Conservation (phyloP, 2,888 invertebrate genomes). For the Synergus umbraculus region DNA sequence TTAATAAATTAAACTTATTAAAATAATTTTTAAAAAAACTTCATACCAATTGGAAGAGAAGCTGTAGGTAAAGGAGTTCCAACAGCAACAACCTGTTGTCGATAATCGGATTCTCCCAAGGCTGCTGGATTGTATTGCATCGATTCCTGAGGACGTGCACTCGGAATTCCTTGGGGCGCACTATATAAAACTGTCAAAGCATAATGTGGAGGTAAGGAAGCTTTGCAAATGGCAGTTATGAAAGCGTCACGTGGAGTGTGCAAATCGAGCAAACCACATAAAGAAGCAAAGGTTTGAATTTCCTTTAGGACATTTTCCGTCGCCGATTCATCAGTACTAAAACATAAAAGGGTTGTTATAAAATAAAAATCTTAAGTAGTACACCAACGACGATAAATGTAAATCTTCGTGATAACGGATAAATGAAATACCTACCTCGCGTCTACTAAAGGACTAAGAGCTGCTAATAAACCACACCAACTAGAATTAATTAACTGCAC, state of each 20-base stretch:
- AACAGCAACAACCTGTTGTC: slow-evolving; percentile 97
- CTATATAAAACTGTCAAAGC: slow-evolving; percentile 91
- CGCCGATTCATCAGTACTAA: slow-evolving; percentile 92
- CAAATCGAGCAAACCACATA: slow-evolving; percentile 91
- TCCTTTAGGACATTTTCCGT: slow-evolving; percentile 95
- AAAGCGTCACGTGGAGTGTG: slow-evolving; percentile 94
- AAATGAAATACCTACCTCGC: slow-evolving; percentile 81
- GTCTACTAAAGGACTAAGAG: slow-evolving; percentile 93
- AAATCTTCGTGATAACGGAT: background rate
- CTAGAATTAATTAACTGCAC: slow-evolving; percentile 93
- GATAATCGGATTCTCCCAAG: slow-evolving; percentile 85
- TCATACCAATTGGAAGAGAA: slow-evolving; percentile 84
- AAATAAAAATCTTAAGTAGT: background rate
- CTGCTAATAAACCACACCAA: slow-evolving; percentile 96
- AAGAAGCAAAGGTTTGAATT: slow-evolving; percentile 92
- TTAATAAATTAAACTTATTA: no score
- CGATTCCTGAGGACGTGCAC: slow-evolving; percentile 70
- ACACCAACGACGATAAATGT: background rate
- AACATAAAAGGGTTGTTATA: slow-evolving; percentile 44
- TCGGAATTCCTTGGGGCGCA: slow-evolving; percentile 80
- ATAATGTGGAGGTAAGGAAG: slow-evolving; percentile 97
- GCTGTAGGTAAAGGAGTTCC: slow-evolving; percentile 96
- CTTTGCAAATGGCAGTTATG: slow-evolving; percentile 95
- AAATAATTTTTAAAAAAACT: background rate
- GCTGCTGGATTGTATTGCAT: slow-evolving; percentile 72